Base-by-base conservation (phyloP, 2,888 invertebrate species). In the Gandaritis pyraliata region DNA sequence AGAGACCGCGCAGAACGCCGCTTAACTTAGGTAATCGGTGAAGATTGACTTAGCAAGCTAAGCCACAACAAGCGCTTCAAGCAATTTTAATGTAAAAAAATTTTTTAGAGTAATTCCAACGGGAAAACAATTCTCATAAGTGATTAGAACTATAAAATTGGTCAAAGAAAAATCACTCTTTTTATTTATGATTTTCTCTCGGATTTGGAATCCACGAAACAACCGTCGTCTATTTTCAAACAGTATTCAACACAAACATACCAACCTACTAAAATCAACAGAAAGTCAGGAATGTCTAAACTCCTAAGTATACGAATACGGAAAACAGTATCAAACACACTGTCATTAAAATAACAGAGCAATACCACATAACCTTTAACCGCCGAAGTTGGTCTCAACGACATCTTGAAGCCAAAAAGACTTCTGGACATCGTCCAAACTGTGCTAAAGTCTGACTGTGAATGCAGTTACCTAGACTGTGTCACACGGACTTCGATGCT, bases 371-470 rank as follows among this genome's bases (percentile, higher is more conserved):
- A 79, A 71, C 72, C 77, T 74, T 38, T 43, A 75, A 72, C 83
- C 81, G 72, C 75, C 70, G 76, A 88, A 90, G 86, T 89, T 88
- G 80, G 66, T 72, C 70, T 72, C 77, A 88, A 89, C 82, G 82
- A 84, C 85, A 86, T 91, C 91, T 91, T 90, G 84, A 88, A 82
- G 91, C 91, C 91, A 92, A 91, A 90, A 91, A 91, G 90, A 86
- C 85, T 83, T 60, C 86, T 91, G 91, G 92, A 87, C 72, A 70
- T 51, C 72, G 72, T 82, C 91, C 92, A 92, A 90, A 87, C 85
- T 87, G 81, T 82, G 75, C 74, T 70, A 70, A 85, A 82, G 84
- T 84, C 80, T 81, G 76, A 71, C 76, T 76, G 70, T 70, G 71
- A 76, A 81, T 72, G 73, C 74, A 72, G 75, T 71, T 73, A 73